Base-by-base conservation (phyloP, 1,140 invertebrate genomes). In the Ganaspis sp. region DNA sequence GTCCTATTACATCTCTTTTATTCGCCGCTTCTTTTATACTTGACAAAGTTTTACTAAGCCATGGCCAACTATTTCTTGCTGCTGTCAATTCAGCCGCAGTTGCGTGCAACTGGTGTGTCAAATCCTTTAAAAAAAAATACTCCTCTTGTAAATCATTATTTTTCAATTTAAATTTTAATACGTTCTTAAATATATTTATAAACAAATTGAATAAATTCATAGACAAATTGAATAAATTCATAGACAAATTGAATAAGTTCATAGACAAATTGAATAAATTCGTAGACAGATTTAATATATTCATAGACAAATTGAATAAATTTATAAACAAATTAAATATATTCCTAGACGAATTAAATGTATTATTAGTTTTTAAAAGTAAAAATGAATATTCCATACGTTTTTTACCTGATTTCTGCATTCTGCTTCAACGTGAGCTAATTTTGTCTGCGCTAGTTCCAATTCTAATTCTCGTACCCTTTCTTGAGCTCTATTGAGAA, bases 351-450 rank as follows among this genome's bases (percentile, higher is more conserved):
- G n/a, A n/a, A n/a, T n/a, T n/a, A n/a, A n/a, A n/a, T n/a, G n/a
- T n/a, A n/a, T n/a, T n/a, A n/a, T n/a, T n/a, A n/a, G n/a, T n/a
- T 34, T 34, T 34, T 34, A 34, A 34, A 34, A 34, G 6, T 34
- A 34, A 34, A 34, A 3, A 34, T 6, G 6, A 34, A 34, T 34
- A 29, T 17, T 54, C 6, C 2, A 34, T 6, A 34, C 2, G 71
- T 49, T 34, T 45, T 29, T 81, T 87, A 96, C 96, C 93, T 99
- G 97, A 92, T 98, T 99, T 84, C 95, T 95, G 92, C 98, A 99
- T 91, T 99, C 97, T 0, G 98, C 96, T 92, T 99, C 98, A 3
- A 99, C 99, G 73, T 99, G 95, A 0, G 97, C 98, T 78, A 99
- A 92, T 88, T 99, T 99, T 0, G 98, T 98, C 88, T 98, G 96